Base-by-base conservation (phyloP, 1,140 invertebrate genomes). In the Phocides pigmalion region DNA sequence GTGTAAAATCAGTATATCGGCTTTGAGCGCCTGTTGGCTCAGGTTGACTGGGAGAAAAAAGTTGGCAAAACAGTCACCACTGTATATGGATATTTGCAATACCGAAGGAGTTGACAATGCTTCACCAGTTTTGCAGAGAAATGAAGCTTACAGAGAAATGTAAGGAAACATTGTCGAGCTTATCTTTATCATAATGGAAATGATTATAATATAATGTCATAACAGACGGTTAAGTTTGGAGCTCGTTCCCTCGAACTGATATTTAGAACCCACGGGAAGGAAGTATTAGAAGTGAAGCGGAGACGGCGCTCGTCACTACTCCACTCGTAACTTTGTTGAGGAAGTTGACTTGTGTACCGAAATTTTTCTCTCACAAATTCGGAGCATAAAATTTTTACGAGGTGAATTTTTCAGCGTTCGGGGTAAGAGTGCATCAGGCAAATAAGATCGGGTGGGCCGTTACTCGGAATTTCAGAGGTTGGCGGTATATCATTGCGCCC, bases 401-500 rank as follows among this genome's bases (percentile, higher is more conserved):
- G 54, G 15, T 58, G 64, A 74, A 63, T 66, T 62, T 70, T 66
- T 61, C 58, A 68, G 47, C 44, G 41, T 62, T 66, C 46, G 62
- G 59, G 47, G 67, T 61, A 68, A 50, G 68, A 64, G 65, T 66
- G 68, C 72, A 69, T 69, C 67, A 61, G 53, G 67, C 54, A 65
- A 69, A 69, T 69, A 69, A 62, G 56, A 64, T 62, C 49, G 47
- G 19, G 47, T 58, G 19, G 56, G 28, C 42, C 56, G 56, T 59
- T 59, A 59, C 56, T 59, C 56, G 35, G 56, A 59, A 47, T 59
- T 59, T 47, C 28, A 37, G 56, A 59, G 56, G n/a, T 16, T 47
- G 28, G 25, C 42, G 41, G 42, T 59, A 59, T 46, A 59, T 59
- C 56, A 59, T 59, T 12, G 56, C 28, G 56, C 25, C 42, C 42